These are phyloP conservation scores for Xiphorhynchus erythropygius DNA, from an alignment of 2,797 vertebrate genomes.

Conservation along the genomic window DNA sequence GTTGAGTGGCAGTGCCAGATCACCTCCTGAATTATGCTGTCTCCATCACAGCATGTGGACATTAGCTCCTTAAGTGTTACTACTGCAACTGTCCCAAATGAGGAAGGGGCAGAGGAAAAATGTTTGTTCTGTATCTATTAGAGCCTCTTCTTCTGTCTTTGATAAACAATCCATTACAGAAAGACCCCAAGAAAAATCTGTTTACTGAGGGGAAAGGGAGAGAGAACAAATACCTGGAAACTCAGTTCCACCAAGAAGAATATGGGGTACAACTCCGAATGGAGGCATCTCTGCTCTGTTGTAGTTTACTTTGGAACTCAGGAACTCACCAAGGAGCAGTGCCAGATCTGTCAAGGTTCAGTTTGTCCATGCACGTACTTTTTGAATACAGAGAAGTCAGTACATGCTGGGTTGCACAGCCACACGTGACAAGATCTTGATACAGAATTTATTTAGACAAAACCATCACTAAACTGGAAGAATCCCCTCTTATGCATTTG, in stretches of 20 bases:
- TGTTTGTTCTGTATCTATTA: not conserved
- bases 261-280: not conserved
- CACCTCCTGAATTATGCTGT: not conserved
- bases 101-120: not conserved
- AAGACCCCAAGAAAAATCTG: not conserved
- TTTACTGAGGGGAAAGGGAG: not conserved
- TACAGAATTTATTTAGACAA: not conserved
- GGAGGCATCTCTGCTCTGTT: not conserved
- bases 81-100: not conserved
- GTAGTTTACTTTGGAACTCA: not conserved
- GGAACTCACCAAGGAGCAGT: not conserved
- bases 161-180: not conserved
- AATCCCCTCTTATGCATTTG: not conserved
- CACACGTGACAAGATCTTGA: not conserved
- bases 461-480: not conserved
- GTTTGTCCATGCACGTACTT: accelerated
- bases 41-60: not conserved
- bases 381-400: not conserved
- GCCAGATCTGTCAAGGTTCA: not conserved
- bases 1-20: not conserved
- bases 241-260: not conserved
- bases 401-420: not conserved
- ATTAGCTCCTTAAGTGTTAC: not conserved
- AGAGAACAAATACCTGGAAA: not conserved
- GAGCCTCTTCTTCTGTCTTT: not conserved